Conservation (phyloP, 1,140 invertebrate genomes). For the Aricia agestis region DNA sequence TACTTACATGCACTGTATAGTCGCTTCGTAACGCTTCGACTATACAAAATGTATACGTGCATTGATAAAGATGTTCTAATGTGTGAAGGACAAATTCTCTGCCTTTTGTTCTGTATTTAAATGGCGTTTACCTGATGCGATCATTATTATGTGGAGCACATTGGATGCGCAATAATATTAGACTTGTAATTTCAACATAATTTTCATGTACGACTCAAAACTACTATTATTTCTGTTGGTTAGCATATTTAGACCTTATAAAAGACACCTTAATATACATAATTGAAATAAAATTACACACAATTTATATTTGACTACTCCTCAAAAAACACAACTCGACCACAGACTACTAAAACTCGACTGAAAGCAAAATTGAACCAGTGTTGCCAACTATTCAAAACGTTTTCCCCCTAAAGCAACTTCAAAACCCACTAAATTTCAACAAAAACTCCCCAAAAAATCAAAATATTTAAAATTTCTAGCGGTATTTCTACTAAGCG, state of each 20-base stretch:
- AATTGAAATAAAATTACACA: not conserved
- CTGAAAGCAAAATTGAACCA: constrained; percentile 4
- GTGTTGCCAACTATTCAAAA: too few relatives aligned
- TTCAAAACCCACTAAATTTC: too few relatives aligned
- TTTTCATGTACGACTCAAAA: not conserved
- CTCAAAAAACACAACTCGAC: not conserved
- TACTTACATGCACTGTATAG: constrained; percentile 69
- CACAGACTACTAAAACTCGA: too few relatives aligned
- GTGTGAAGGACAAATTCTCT: constrained; percentile 66
- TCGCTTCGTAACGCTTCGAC: constrained; percentile 65
- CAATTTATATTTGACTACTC: not conserved
- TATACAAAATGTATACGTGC: constrained; percentile 51
- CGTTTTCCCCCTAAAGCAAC: too few relatives aligned
- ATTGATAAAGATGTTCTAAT: constrained; percentile 69
- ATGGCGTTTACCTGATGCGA: constrained; percentile 48
- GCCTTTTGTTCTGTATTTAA: constrained; percentile 58
- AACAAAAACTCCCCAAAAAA: too few relatives aligned
- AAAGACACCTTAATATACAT: not conserved
- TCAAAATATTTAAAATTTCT: too few relatives aligned
- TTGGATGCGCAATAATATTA: not conserved
- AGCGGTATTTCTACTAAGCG: too few relatives aligned
- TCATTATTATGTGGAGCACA: constrained; percentile 36
- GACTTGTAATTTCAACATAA: not conserved
- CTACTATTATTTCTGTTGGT: not conserved
- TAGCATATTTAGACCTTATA: not conserved